Conservation (phyloP, 2,888 invertebrate genomes). For the Amphipyra tragopoginis region DNA sequence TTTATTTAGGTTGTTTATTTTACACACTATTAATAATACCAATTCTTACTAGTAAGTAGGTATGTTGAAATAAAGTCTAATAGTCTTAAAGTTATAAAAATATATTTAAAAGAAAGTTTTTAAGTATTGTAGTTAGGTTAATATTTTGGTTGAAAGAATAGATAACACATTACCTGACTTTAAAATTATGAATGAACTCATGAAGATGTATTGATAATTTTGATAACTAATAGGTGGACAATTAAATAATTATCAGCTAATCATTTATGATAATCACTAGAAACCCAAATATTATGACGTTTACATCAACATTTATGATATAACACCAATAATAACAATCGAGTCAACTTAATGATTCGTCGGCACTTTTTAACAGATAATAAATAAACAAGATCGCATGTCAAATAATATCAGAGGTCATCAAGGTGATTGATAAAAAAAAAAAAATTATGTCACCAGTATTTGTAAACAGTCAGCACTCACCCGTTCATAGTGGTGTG, state of each 20-base stretch:
- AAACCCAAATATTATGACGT: neutral
- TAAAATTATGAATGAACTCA: neutral
- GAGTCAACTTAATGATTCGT: neutral
- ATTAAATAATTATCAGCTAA: neutral
- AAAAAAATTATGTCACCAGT: constrained; percentile 6
- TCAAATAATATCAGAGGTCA: constrained; percentile 30
- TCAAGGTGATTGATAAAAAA: constrained; percentile 10
- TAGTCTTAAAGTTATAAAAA: no score
- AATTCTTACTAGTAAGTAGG: no score
- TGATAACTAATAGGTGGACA: neutral
- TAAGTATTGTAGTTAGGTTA: no score
- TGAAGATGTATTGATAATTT: neutral
- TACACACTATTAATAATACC: no score
- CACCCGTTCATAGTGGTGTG: constrained; percentile 75
- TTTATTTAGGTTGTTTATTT: no score
- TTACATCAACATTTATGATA: neutral
- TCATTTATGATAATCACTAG: neutral
- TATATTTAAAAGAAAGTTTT: no score
- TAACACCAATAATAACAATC: constrained; percentile 2
- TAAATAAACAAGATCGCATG: constrained; percentile 24
- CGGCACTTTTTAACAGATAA: neutral
- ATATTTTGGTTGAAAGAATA: neutral
- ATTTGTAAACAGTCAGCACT: constrained; percentile 55
- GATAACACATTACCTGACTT: no score
- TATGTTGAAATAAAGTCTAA: no score